Evolutionary conservation across 2,797 vertebrate genomes (phyloP), one percentile per base, ranked within the genome.

Genomic region (Micropoecilia bifurca): DNA sequence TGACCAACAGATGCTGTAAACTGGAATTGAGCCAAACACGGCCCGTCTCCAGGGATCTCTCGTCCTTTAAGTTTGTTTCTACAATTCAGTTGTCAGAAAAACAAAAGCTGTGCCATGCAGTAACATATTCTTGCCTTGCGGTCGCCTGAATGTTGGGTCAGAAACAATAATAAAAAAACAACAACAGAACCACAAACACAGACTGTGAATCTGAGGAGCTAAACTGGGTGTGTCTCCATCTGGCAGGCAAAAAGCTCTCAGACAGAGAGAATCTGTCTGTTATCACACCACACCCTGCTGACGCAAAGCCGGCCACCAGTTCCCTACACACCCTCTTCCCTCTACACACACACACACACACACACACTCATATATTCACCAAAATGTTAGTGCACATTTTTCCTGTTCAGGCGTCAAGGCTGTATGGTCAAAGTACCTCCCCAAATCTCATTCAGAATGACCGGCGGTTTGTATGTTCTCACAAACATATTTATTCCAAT

Each of bases 271-370:
- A 47, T 80, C 87, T 73, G 88, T 80, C 85, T 91, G 93, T 94
- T 96, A 96, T 96, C 95, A 91, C 87, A 91, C 92, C 95, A 94
- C 95, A 92, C 95, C 95, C 95, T 92, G 86, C 20, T 94, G 94
- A 95, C 90, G 94, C 90, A 94, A 86, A 92, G 82, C 53, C 55
- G 83, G 82, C 88, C 85, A 55, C 88, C 86, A 82, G 91, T 93
- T 92, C 92, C 85, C 80, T 83, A 91, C 85, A 92, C 93, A 82
- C 92, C 91, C 91, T 86, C 80, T 82, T 76, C 76, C 81, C 83
- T 84, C 18, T 81, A 75, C 81, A 83, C 72, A 68, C 74, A 53
- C 66, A 79, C 57, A 80, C 80, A 80, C 71, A 75, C 81, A 83
- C 72, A 68, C 74, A 53, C 66, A 79, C 57, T 46, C 53, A 75